These are phyloP conservation scores for Drosophila ogumai DNA, from an alignment of 1,140 invertebrate genomes.

Conservation along the genomic window DNA sequence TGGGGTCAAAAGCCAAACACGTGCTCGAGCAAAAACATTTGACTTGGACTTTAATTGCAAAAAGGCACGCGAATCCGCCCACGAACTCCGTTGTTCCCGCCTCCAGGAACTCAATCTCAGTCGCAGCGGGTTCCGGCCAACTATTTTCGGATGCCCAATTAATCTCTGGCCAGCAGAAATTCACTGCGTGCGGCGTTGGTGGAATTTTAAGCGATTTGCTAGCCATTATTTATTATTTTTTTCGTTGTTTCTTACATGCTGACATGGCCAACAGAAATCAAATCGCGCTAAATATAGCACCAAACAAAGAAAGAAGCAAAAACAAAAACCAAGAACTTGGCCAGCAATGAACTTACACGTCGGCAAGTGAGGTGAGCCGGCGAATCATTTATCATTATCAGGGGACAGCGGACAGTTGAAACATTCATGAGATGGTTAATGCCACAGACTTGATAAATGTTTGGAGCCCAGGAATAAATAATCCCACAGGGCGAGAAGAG, in stretches of 20 bases:
- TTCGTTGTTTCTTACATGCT: constrained; percentile 45
- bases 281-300: constrained; percentile 57
- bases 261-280: constrained; percentile 56
- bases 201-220: constrained; percentile 81
- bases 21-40: constrained; percentile 30
- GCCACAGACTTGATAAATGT: constrained; percentile 61
- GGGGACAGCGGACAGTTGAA: constrained; percentile 58
- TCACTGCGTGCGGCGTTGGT: constrained; percentile 34
- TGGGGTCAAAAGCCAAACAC: constrained; percentile 36
- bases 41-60: constrained; percentile 56
- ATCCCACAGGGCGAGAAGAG: not conserved
- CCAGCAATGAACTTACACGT: constrained; percentile 72
- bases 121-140: constrained; percentile 45
- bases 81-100: constrained; percentile 5
- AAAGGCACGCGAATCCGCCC: constrained; percentile 61
- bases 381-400: constrained; percentile 75
- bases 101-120: constrained; percentile 52
- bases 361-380: constrained; percentile 17
- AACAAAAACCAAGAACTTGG: constrained; percentile 38
- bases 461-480: constrained; percentile 6
- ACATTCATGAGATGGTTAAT: constrained; percentile 58
- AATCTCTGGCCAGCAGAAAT: constrained; percentile 45
- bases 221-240: constrained; percentile 71
- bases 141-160: constrained; percentile 70
- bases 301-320: not conserved